Evolutionary conservation across 1,140 invertebrate genomes (phyloP), one percentile per base, ranked within the genome.

Genomic region (Halesus radiatus): DNA sequence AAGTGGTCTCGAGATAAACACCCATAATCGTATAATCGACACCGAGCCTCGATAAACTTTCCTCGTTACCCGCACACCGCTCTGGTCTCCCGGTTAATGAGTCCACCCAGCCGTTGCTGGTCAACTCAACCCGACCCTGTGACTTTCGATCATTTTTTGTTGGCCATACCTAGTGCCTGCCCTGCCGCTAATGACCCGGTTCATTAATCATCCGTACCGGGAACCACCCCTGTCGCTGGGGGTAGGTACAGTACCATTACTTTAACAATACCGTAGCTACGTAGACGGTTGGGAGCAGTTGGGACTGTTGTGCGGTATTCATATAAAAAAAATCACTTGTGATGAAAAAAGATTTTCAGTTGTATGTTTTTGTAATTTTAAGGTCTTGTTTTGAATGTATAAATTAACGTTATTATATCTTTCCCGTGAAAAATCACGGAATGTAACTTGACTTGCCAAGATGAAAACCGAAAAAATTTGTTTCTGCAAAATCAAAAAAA

Each of bases 61-160:
- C 68, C 68, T 53, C 68, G 52, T 72, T 72, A 72, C 29, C 26
- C 26, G 5, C 26, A 29, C 26, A 29, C 26, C 26, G 26, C 26
- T 29, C 26, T 29, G 45, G 32, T 18, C 18, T 18, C 29, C 13
- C 15, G 23, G 22, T n/a, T 15, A 26, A 32, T 16, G 15, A n/a
- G 26, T 6, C 58, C 22, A 7, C 13, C 62, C 23, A 10, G 23
- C 29, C 0, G 7, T 29, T n/a, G 13, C 58, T 22, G 18, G 26
- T 20, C 26, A 32, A 45, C 62, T 15, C 1, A 23, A 4, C 62
- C 18, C 26, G 15, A n/a, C n/a, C n/a, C n/a, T 8, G 3, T 20
- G 37, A 72, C 68, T 53, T 18, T 50, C 6, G 32, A 15, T n/a
- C 15, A 72, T 72, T 72, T 72, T 72, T 72, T 72, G 68, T 8